Conservation (phyloP, 2,888 invertebrate species). For the Melipona bicolor region DNA sequence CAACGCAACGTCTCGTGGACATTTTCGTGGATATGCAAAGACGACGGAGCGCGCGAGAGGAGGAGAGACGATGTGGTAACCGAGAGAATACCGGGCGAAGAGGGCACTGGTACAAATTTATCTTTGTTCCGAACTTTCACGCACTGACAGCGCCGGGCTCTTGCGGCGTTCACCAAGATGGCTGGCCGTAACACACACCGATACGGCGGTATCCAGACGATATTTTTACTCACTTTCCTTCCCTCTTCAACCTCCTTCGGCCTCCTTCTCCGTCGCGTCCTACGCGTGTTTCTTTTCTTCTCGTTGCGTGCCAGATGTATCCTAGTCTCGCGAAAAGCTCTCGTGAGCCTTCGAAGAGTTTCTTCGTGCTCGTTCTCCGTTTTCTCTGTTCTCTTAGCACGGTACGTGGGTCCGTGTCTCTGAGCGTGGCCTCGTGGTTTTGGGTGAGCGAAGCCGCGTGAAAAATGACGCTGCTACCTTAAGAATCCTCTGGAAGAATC, state of each 20-base stretch:
- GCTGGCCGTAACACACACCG: slow-evolving; percentile 49
- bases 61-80: slow-evolving; percentile 71
- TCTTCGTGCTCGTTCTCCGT: not conserved
- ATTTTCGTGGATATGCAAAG: slow-evolving; percentile 50
- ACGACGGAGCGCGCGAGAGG: not conserved
- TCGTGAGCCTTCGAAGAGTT: slow-evolving; percentile 18
- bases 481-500: slow-evolving; percentile 45
- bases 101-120: slow-evolving; percentile 76
- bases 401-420: no score
- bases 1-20: slow-evolving; percentile 47
- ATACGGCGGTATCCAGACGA: slow-evolving; percentile 53
- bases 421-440: slow-evolving; percentile 13
- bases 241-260: not conserved
- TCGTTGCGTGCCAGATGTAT: not conserved
- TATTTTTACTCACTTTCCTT: slow-evolving; percentile 56
- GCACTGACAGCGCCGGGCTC: slow-evolving; percentile 69
- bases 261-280: not conserved
- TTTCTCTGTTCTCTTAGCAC: not conserved
- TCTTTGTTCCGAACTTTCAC: slow-evolving; percentile 81
- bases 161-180: slow-evolving; percentile 48
- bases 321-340: slow-evolving; percentile 37
- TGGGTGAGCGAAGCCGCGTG: slow-evolving; percentile 15
- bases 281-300: not conserved
- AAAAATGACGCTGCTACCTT: slow-evolving; percentile 61
- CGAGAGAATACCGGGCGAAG: slow-evolving; percentile 48